Evolutionary conservation across 2,113 vertebrate genomes (phyloP).

Genomic region (Limnothrissa miodon): DNA sequence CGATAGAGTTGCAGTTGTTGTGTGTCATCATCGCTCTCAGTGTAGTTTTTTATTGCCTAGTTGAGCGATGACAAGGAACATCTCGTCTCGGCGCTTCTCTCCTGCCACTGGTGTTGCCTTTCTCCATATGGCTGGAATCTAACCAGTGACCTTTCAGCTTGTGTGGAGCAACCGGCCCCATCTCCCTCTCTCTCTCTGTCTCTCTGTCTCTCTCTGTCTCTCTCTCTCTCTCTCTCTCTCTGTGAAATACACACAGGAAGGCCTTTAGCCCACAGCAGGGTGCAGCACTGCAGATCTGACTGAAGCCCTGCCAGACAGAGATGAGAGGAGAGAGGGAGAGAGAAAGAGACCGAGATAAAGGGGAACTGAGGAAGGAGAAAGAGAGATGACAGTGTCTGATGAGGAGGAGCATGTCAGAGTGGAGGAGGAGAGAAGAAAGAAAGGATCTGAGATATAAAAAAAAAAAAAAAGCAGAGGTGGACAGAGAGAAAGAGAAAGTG

Average conservation of each 20-base stretch:
- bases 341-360: background rate
- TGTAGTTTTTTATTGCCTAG: background rate
- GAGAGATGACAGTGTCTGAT: background rate
- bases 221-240: background rate
- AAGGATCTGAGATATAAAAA: background rate
- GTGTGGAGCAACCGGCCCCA: background rate
- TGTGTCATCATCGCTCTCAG: background rate
- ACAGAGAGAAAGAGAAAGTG: background rate
- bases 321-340: background rate
- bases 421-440: background rate
- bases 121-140: background rate
- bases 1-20: background rate
- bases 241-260: background rate
- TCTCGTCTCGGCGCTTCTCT: background rate
- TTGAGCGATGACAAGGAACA: background rate
- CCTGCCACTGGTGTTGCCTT: background rate
- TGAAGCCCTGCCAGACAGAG: conserved; percentile 27
- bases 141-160: background rate
- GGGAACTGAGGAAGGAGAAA: background rate
- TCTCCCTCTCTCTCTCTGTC: background rate
- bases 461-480: conserved; percentile 16
- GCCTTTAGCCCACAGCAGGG: background rate
- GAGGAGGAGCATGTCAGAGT: background rate
- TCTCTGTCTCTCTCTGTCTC: background rate
- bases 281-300: conserved; percentile 4